These are phyloP conservation scores for Eristalis arbustorum DNA, from an alignment of 2,888 invertebrate species.

Conservation along the genomic window DNA sequence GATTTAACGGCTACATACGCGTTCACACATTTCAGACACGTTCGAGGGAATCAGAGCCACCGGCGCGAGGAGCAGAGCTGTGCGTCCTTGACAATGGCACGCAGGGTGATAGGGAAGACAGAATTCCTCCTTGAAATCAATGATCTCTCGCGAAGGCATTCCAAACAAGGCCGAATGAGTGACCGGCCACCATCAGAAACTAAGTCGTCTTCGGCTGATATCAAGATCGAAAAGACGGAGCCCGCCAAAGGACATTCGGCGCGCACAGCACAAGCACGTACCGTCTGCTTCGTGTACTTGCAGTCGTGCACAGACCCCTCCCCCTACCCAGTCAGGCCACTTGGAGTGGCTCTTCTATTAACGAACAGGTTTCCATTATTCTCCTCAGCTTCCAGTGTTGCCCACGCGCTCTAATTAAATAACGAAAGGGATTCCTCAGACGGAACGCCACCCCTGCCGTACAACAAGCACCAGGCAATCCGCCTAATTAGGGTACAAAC, in stretches of 20 bases:
- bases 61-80: too few species aligned
- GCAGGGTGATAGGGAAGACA: too few species aligned
- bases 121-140: too few species aligned
- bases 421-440: conserved; percentile 18
- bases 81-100: too few species aligned
- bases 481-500: conserved; percentile 58
- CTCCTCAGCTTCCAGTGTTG: not conserved
- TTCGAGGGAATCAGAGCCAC: too few species aligned
- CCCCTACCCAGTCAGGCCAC: not conserved
- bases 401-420: conserved; percentile 26
- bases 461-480: conserved; percentile 15
- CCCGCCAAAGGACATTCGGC: not conserved
- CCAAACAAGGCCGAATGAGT: too few species aligned
- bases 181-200: too few species aligned
- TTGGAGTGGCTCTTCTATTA: not conserved
- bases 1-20: not conserved
- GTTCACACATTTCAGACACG: not conserved
- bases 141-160: too few species aligned
- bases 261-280: not conserved
- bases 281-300: not conserved
- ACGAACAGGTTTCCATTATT: conserved; percentile 7
- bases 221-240: too few species aligned
- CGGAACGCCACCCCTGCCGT: conserved; percentile 2
- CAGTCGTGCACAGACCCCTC: not conserved
- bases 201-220: too few species aligned